Evolutionary conservation across 2,888 invertebrate species (phyloP).

Genomic region (Bruchidius siliquastri): DNA sequence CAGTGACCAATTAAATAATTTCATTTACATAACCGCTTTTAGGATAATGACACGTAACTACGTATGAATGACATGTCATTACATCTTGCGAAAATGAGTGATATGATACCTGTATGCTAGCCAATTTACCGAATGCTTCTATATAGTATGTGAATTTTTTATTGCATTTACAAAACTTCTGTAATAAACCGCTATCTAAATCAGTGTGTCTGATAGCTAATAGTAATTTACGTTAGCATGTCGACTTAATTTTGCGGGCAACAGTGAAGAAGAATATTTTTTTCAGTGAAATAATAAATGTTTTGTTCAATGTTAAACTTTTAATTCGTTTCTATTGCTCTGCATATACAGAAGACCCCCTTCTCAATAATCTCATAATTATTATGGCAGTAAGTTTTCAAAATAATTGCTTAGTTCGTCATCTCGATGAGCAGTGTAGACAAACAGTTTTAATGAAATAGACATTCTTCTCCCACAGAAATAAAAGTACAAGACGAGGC

Average conservation of each 20-base stretch:
- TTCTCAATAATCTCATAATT: too few species aligned
- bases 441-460: too few species aligned
- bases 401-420: too few species aligned
- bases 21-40: neutral
- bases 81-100: neutral
- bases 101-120: neutral
- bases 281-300: neutral
- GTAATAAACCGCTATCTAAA: neutral
- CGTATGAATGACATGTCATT: neutral
- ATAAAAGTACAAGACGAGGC: too few species aligned
- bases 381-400: too few species aligned
- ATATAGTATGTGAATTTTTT: neutral
- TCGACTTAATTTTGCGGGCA: neutral
- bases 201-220: neutral
- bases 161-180: neutral
- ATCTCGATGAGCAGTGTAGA: too few species aligned
- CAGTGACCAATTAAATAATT: neutral
- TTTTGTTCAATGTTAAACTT: too few species aligned
- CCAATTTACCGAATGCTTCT: neutral
- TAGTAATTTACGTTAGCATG: neutral
- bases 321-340: too few species aligned
- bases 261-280: neutral
- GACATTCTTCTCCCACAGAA: too few species aligned
- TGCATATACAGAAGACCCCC: too few species aligned
- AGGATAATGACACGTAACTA: neutral